phyloP scores from a whole-genome alignment of 2,888 invertebrate genomes.

The Ypsolopha scabrella region DNA sequence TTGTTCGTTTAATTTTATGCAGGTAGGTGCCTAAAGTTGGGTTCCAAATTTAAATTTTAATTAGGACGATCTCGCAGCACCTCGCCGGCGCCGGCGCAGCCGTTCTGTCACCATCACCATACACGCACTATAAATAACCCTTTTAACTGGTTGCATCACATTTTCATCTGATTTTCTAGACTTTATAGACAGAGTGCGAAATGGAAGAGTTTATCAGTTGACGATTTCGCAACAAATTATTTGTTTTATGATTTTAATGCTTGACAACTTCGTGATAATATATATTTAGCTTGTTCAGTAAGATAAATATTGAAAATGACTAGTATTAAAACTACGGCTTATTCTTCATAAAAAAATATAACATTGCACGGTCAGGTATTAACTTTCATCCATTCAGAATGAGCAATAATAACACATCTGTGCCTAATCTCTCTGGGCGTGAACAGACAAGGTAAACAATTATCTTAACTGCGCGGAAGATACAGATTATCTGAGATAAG shows the following conservation, averaged over 20 bases:
- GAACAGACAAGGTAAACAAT: not conserved
- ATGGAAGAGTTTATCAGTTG: constrained; percentile 29
- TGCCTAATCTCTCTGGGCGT: not conserved
- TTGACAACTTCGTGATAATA: no score
- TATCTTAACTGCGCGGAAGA: not conserved
- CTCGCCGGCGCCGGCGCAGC: constrained; percentile 23
- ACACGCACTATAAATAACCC: constrained; percentile 6
- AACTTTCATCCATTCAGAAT: no score
- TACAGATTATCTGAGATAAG: constrained; percentile 1
- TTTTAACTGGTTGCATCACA: no score
- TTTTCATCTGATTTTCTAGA: no score
- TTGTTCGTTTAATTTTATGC: constrained; percentile 8
- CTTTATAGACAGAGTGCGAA: constrained; percentile 6
- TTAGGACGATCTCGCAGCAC: constrained; percentile 27
- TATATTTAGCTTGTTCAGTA: no score
- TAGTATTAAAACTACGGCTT: no score
- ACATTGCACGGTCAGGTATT: no score
- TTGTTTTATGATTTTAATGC: not conserved
- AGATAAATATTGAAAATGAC: no score
- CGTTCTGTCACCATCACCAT: constrained; percentile 40
- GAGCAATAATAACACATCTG: no score
- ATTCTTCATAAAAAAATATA: no score
- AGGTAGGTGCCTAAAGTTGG: constrained; percentile 22
- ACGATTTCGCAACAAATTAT: not conserved
- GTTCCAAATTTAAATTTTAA: constrained; percentile 53